Conservation (phyloP, 1,140 invertebrate genomes). For the Polypedilum vanderplanki region DNA sequence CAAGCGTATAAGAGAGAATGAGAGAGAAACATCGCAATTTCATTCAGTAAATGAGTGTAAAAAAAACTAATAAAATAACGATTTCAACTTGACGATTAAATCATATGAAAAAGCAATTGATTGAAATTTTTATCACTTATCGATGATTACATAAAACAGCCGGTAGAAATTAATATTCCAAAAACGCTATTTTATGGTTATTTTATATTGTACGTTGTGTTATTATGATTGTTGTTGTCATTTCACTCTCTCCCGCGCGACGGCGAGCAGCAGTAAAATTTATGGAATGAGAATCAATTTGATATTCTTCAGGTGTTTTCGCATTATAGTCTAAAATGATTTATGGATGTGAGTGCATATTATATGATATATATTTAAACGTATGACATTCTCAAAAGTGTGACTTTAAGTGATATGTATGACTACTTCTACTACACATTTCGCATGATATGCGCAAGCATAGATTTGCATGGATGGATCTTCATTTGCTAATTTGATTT, state of each 20-base stretch:
- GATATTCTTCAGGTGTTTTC: slow-evolving; percentile 28
- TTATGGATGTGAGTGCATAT: slow-evolving; percentile 18
- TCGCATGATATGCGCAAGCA: neutral
- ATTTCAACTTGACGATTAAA: slow-evolving; percentile 22
- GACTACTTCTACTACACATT: neutral
- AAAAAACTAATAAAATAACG: slow-evolving; percentile 25
- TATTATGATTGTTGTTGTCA: neutral
- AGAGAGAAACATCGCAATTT: neutral
- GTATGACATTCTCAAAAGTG: slow-evolving; percentile 17
- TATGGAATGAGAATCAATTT: slow-evolving; percentile 27
- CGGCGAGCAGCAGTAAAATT: neutral
- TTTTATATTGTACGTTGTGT: neutral
- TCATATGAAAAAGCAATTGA: slow-evolving; percentile 28
- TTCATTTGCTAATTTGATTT: slow-evolving; percentile 14
- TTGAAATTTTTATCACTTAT: slow-evolving; percentile 29
- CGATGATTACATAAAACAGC: slow-evolving; percentile 27
- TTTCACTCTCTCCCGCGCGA: neutral
- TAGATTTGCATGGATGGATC: slow-evolving; percentile 12
- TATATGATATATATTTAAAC: slow-evolving; percentile 20
- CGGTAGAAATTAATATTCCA: slow-evolving; percentile 27
- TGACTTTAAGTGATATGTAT: slow-evolving; percentile 12
- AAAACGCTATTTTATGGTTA: slow-evolving; percentile 25
- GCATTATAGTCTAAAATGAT: slow-evolving; percentile 6
- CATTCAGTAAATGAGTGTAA: neutral
- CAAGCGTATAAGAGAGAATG: neutral